These are phyloP conservation scores for Hyles lineata DNA, from an alignment of 2,888 invertebrate genomes.

Conservation along the genomic window DNA sequence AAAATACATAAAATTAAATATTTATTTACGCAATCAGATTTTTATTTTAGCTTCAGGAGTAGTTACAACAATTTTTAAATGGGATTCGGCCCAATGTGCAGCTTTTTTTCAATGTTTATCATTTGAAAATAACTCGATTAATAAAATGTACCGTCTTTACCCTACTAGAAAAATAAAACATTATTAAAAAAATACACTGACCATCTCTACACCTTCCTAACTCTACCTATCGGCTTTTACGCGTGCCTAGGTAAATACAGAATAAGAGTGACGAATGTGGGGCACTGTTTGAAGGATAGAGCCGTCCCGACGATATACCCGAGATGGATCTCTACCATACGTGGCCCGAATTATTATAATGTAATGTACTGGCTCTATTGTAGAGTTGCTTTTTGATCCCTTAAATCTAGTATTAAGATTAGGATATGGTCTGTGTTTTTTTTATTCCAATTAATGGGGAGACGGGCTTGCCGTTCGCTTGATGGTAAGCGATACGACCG, in stretches of 20 bases:
- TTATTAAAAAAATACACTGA: not conserved
- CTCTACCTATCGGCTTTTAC: constrained; percentile 70
- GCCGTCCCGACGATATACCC: not conserved
- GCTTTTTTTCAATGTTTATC: too few relatives aligned
- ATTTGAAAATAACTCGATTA: too few relatives aligned
- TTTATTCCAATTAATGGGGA: too few relatives aligned
- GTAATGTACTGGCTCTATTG: not conserved
- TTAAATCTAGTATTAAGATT: not conserved
- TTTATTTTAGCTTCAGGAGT: too few relatives aligned
- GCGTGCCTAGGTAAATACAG: constrained; percentile 76
- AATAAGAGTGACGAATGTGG: constrained; percentile 78
- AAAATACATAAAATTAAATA: too few relatives aligned
- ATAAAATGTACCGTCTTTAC: not conserved
- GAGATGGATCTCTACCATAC: constrained; percentile 27
- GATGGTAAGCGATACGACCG: too few relatives aligned
- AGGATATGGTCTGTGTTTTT: too few relatives aligned
- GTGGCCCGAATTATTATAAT: constrained; percentile 30
- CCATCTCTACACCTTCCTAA: constrained; percentile 41
- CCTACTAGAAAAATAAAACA: not conserved
- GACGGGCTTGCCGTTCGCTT: too few relatives aligned
- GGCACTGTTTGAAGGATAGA: constrained; percentile 67
- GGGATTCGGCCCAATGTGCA: too few relatives aligned
- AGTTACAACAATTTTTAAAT: too few relatives aligned
- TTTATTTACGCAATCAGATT: too few relatives aligned
- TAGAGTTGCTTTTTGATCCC: constrained; percentile 6